Evolutionary conservation across 2,797 vertebrate genomes (phyloP).

Genomic region (Sebastes matsubarae): DNA sequence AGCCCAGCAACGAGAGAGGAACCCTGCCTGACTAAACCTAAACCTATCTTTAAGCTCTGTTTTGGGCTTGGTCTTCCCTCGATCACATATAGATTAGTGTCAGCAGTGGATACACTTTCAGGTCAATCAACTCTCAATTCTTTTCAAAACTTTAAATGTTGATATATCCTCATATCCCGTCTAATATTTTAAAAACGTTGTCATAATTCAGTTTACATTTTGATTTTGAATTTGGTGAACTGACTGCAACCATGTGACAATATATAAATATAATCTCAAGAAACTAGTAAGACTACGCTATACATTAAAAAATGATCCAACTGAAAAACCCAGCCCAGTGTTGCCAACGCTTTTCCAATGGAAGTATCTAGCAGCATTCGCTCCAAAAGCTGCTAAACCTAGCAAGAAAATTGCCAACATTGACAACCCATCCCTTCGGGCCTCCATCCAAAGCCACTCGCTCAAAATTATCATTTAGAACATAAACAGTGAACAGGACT

Average conservation of each 20-base stretch:
- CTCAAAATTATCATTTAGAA: not conserved
- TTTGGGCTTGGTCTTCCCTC: not conserved
- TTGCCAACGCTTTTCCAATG: not conserved
- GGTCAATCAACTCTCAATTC: not conserved
- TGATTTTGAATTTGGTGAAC: not conserved
- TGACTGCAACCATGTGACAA: not conserved
- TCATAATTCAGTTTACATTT: not conserved
- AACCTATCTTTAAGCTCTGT: conserved; percentile 11
- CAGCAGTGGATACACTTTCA: not conserved
- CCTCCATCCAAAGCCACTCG: not conserved
- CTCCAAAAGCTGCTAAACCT: not conserved
- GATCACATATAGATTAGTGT: not conserved
- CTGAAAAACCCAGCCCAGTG: not conserved
- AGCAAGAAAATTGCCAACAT: not conserved
- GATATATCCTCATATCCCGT: not conserved
- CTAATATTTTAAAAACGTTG: not conserved
- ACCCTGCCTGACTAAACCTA: not conserved
- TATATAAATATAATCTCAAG: not conserved
- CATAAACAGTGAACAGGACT: not conserved
- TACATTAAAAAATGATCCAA: not conserved
- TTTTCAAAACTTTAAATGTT: not conserved
- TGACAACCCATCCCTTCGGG: not conserved
- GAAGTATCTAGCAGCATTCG: not conserved
- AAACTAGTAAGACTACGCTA: not conserved
- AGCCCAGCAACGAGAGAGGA: conserved; percentile 22